phyloP scores from a whole-genome alignment of 2,797 vertebrate genomes.

The Tenualosa ilisha region DNA sequence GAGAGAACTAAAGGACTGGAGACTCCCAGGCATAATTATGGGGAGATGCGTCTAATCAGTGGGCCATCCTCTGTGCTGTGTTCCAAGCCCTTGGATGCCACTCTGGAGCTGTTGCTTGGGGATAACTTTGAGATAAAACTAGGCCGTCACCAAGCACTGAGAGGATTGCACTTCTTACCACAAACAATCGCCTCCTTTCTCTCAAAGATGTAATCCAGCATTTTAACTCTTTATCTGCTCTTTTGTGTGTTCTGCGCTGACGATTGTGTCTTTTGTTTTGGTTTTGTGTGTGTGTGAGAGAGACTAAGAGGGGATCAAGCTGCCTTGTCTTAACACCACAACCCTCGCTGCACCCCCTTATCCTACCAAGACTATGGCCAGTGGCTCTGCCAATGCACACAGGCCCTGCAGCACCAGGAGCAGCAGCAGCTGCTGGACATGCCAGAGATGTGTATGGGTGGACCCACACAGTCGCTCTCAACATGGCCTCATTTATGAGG shows the following conservation, averaged over 20 bases:
- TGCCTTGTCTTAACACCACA: constrained; percentile 13
- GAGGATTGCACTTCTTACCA: constrained; percentile 70
- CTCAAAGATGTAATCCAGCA: constrained; percentile 43
- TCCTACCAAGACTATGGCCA: constrained; percentile 10
- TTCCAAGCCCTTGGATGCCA: constrained; percentile 68
- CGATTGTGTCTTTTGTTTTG: constrained; percentile 28
- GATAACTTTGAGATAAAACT: constrained; percentile 69
- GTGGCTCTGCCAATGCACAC: not conserved
- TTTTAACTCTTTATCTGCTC: constrained; percentile 38
- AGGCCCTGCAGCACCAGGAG: not conserved
- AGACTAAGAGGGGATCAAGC: constrained; percentile 14
- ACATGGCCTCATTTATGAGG: not conserved
- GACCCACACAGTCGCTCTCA: not conserved
- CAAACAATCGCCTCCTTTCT: constrained; percentile 52
- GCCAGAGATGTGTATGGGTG: not conserved
- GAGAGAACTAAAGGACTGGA: constrained; percentile 59
- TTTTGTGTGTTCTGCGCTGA: constrained; percentile 25
- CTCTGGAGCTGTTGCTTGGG: constrained; percentile 72
- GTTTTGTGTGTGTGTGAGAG: not conserved
- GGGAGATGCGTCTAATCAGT: constrained; percentile 49
- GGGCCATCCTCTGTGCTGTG: constrained; percentile 62
- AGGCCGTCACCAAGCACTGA: constrained; percentile 62
- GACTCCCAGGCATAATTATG: constrained; percentile 37
- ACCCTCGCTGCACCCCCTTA: not conserved
- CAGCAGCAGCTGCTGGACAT: not conserved